These are phyloP conservation scores for Spilosoma lubricipeda DNA, from an alignment of 2,888 invertebrate genomes.

Conservation along the genomic window DNA sequence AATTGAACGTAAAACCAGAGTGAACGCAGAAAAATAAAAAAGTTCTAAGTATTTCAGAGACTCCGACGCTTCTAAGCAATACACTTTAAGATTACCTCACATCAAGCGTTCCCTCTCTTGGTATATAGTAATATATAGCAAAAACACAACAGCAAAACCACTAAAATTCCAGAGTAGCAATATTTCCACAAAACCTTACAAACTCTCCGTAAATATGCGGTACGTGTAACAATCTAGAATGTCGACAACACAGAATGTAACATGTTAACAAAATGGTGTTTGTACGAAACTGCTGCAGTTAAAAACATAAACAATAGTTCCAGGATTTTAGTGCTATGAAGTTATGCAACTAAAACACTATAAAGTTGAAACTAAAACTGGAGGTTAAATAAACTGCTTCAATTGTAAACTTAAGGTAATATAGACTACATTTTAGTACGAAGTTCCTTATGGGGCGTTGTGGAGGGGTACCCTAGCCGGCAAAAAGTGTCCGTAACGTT, in stretches of 20 bases:
- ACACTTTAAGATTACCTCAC: background rate
- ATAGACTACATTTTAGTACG: no score
- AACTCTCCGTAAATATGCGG: background rate
- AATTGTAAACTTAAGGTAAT: slow-evolving; percentile 16
- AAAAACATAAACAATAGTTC: slow-evolving; percentile 32
- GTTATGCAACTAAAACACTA: slow-evolving; percentile 21
- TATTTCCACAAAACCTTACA: slow-evolving; percentile 7
- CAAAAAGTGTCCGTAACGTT: no score
- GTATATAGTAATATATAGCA: background rate
- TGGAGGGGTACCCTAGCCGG: no score
- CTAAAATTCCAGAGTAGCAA: slow-evolving; percentile 3
- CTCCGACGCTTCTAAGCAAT: background rate
- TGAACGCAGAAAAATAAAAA: background rate
- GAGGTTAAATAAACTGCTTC: background rate
- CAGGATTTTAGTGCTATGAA: slow-evolving; percentile 29
- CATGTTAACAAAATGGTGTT: slow-evolving; percentile 24
- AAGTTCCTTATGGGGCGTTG: no score
- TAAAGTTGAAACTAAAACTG: slow-evolving; percentile 29
- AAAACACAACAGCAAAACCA: slow-evolving; percentile 6
- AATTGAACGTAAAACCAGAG: no score
- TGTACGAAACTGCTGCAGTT: slow-evolving; percentile 25
- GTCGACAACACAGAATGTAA: slow-evolving; percentile 17
- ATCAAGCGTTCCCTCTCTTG: background rate
- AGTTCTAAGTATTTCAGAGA: background rate
- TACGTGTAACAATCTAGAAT: slow-evolving; percentile 4